phyloP scores from a whole-genome alignment of 2,113 vertebrate genomes.

The Upupa epops region DNA sequence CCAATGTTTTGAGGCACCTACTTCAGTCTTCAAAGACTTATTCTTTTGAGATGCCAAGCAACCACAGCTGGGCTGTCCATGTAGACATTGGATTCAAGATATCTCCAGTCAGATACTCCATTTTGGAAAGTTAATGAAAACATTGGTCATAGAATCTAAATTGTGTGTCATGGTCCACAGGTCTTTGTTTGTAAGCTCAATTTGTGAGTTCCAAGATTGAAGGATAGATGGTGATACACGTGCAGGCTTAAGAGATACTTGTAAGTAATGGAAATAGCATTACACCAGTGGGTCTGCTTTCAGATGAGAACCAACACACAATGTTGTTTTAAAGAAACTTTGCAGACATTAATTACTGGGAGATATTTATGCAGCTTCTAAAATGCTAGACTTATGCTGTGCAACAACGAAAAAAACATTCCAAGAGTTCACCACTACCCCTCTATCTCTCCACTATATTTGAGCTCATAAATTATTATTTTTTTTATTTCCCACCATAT shows the following conservation, averaged over 20 bases:
- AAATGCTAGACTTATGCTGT: neutral
- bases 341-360: neutral
- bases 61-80: neutral
- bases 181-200: neutral
- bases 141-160: neutral
- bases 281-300: neutral
- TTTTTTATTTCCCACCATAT: neutral
- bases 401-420: neutral
- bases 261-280: neutral
- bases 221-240: neutral
- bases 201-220: neutral
- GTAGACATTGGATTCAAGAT: neutral
- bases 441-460: too few relatives aligned
- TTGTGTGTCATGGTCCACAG: neutral
- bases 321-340: neutral
- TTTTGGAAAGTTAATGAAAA: neutral
- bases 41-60: neutral
- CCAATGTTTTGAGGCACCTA: neutral
- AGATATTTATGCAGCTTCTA: neutral
- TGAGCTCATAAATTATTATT: too few relatives aligned
- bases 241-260: neutral
- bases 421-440: neutral
- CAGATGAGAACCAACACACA: neutral
- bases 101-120: neutral
- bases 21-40: neutral